Conservation (phyloP, 2,888 invertebrate genomes). For the Clusia tigrina region DNA sequence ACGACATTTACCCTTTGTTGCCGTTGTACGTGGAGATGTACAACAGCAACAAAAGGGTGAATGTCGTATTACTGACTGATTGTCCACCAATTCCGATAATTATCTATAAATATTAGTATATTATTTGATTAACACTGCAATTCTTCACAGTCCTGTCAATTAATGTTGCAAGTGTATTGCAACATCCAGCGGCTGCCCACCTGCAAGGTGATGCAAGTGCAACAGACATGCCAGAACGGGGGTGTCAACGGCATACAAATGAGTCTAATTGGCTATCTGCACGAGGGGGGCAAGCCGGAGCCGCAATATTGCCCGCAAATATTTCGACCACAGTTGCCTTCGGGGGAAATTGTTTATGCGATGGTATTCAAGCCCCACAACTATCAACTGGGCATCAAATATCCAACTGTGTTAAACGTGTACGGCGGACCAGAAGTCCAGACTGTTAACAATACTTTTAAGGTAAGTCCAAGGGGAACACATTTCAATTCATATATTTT, state of each 20-base stretch:
- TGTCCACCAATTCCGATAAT: constrained; percentile 4
- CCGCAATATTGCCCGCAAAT: constrained; percentile 76
- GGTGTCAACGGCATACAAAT: constrained; percentile 74
- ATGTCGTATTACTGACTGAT: background rate
- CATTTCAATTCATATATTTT: background rate
- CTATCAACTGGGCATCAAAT: constrained; percentile 69
- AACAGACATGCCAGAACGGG: constrained; percentile 70
- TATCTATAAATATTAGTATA: constrained; percentile 5
- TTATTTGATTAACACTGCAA: background rate
- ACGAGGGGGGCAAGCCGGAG: constrained; percentile 71
- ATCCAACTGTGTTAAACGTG: constrained; percentile 94
- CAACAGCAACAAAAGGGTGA: background rate
- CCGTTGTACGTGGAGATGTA: too few species aligned
- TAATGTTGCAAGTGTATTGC: constrained; percentile 84
- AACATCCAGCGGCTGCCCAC: constrained; percentile 82
- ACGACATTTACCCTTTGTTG: too few species aligned
- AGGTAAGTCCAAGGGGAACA: too few species aligned
- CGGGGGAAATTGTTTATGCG: constrained; percentile 79
- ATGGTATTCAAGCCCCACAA: constrained; percentile 89
- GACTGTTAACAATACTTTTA: constrained; percentile 93
- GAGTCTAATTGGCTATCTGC: constrained; percentile 75
- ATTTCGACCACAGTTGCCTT: constrained; percentile 73
- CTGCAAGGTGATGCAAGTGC: constrained; percentile 78
- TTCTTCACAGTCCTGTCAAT: constrained; percentile 73
- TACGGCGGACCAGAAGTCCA: constrained; percentile 99